Base-by-base conservation (phyloP, 92 coral and sea anemone species). In the Umimayanthus chanpuru region DNA sequence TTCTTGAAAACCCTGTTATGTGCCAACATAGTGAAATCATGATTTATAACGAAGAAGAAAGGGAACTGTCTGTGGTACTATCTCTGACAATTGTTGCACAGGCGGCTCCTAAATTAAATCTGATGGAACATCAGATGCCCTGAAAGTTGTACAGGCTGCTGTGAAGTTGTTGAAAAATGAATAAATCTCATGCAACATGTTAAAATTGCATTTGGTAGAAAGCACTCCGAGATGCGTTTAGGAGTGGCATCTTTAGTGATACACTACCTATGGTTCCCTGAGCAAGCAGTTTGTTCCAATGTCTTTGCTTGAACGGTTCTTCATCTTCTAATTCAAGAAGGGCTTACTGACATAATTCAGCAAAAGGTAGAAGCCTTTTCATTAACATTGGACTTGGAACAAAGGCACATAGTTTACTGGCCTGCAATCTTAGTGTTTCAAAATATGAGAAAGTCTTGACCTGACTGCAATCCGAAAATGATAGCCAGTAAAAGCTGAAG, bases 81-180 rank as follows among this genome's bases (percentile, higher is more conserved):
- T 82, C 85, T 90, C 86, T 79, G 89, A 90, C 88, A 90, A 90
- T 71, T 90, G 92, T 72, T 29, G 44, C 25, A 30, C 32, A 67
- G 41, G 85, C 4, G 90, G 92, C n/a, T 53, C 88, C 14, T 90
- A 79, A 55, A 66, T 86, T 64, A 61, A 14, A 80, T 71, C 90
- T 65, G 93, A 86, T 90, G 90, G 93, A 40, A 90, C 93, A 40
- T 55, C 87, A n/a, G 92, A 90, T 90, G 93, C 93, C 55, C 73
- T 89, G 49, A 89, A 89, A 47, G 86, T 85, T 85, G 85, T 89
- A 32, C 92, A 89, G 39, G 89, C 90, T 32, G 71, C 86, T 56
- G 89, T 90, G 77, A 90, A 90, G 50, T 73, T 90, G 81, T 32
- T 32, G 2, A 80, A 85, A 38, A 83, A 77, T n/a, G 70, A 76